These are phyloP conservation scores for Hybos culiciformis DNA, from an alignment of 2,888 invertebrate species.

Conservation along the genomic window DNA sequence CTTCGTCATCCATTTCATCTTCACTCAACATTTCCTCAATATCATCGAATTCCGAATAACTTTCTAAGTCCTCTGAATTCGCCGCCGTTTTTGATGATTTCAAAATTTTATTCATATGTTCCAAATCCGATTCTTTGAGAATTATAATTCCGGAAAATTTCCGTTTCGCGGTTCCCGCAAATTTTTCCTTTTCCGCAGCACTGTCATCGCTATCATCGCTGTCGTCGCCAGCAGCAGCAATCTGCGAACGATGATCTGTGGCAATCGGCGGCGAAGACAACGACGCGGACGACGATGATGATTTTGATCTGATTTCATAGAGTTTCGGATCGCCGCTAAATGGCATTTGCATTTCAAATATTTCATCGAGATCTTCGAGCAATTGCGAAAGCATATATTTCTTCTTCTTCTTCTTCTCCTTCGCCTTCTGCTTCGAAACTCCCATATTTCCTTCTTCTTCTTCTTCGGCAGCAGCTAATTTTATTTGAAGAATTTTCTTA, in stretches of 20 bases:
- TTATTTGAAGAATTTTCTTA: conserved; percentile 27
- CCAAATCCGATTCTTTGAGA: conserved; percentile 6
- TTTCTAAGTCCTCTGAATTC: conserved; percentile 7
- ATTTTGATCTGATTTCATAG: conserved; percentile 23
- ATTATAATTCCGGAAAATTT: conserved; percentile 17
- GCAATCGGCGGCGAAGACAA: conserved; percentile 13
- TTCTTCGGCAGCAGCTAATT: conserved; percentile 5
- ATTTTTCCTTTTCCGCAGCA: conserved; percentile 17
- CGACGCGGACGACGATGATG: conserved; percentile 16
- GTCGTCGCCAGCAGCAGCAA: conserved; percentile 14
- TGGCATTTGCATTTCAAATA: not conserved
- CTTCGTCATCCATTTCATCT: conserved; percentile 3
- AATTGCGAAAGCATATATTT: conserved; percentile 19
- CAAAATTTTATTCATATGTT: conserved; percentile 8
- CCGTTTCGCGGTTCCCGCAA: too few relatives aligned
- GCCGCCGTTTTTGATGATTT: conserved; percentile 11
- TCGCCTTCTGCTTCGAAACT: not conserved
- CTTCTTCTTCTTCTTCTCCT: not conserved
- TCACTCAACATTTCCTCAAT: not conserved
- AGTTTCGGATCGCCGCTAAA: not conserved
- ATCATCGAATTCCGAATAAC: conserved; percentile 10
- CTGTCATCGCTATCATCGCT: not conserved
- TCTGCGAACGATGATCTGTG: conserved; percentile 14
- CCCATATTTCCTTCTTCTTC: not conserved
- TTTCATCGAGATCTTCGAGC: conserved; percentile 12